Percentiles rank a stretch among this genome's conserved stretches.
Conservation (phyloP, 2,797 vertebrate species). For the Parauchenoglanis punctatus region DNA sequence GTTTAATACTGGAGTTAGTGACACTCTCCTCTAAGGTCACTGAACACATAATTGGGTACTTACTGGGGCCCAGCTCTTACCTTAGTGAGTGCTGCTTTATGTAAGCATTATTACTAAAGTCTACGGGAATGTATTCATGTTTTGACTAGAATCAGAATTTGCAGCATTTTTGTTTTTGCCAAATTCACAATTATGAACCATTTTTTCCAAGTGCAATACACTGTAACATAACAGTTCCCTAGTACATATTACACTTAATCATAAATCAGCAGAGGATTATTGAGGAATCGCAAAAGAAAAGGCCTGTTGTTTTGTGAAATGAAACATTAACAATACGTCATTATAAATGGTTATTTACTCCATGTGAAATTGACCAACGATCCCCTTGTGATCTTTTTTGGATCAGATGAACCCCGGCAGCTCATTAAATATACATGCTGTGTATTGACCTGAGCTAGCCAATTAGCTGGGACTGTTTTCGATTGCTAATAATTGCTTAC, state of each 20-base stretch:
- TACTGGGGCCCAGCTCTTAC: slow-evolving; percentile 49
- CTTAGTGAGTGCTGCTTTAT: slow-evolving; percentile 30
- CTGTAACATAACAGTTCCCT: neutral
- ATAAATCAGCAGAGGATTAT: neutral
- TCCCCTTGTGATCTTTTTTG: slow-evolving; percentile 55
- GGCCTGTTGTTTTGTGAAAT: slow-evolving; percentile 34
- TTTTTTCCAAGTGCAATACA: neutral
- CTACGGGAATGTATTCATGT: neutral
- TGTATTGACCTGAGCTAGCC: slow-evolving; percentile 73
- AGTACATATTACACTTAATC: neutral
- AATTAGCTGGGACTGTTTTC: slow-evolving; percentile 72
- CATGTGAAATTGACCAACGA: slow-evolving; percentile 53
- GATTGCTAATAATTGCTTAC: slow-evolving; percentile 65
- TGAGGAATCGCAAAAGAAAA: slow-evolving; percentile 7
- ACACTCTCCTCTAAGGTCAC: slow-evolving; percentile 57
- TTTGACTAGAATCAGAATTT: neutral
- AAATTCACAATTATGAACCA: neutral
- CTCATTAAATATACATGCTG: slow-evolving; percentile 78
- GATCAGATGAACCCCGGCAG: slow-evolving; percentile 67
- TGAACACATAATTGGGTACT: slow-evolving; percentile 58
- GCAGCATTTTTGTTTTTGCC: neutral
- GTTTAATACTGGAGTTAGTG: slow-evolving; percentile 54
- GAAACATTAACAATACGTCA: slow-evolving; percentile 50
- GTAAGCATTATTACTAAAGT: slow-evolving; percentile 15
- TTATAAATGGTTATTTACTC: slow-evolving; percentile 59